phyloP scores from a whole-genome alignment of 1,140 invertebrate genomes.

The Zaprionus kolodkinae region DNA sequence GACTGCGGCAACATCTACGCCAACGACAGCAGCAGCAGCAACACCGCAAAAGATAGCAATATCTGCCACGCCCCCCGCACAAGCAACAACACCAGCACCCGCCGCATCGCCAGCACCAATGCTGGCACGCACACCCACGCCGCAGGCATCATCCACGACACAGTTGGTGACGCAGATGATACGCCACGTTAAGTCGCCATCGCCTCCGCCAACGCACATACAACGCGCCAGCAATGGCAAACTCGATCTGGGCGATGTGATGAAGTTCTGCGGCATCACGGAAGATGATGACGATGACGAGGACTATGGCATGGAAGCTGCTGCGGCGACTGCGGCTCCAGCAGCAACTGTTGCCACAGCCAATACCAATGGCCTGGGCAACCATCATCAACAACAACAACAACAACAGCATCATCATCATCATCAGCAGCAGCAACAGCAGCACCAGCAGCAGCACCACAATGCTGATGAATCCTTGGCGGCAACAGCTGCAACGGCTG shows the following conservation, averaged over 20 bases:
- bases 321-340: not conserved
- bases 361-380: not conserved
- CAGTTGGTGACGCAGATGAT: conserved; percentile 26
- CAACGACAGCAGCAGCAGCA: conserved; percentile 3
- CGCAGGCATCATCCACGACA: not conserved
- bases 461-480: conserved; percentile 18
- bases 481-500: not conserved
- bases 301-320: conserved; percentile 71
- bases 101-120: conserved; percentile 14
- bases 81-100: conserved; percentile 24
- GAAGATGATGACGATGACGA: conserved; percentile 82
- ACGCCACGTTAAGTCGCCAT: conserved; percentile 63
- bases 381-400: conserved; percentile 24
- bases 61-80: conserved; percentile 32
- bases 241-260: conserved; percentile 86
- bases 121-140: conserved; percentile 38
- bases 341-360: conserved; percentile 20
- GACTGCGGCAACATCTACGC: not conserved
- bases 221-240: conserved; percentile 83
- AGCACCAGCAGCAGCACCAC: conserved; percentile 21
- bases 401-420: conserved; percentile 30
- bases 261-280: conserved; percentile 85
- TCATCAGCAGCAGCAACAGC: conserved; percentile 1
- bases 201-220: conserved; percentile 71
- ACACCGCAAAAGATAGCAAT: conserved; percentile 44